Conservation (phyloP, 2,113 vertebrate genomes). For the Noturus placidus region DNA sequence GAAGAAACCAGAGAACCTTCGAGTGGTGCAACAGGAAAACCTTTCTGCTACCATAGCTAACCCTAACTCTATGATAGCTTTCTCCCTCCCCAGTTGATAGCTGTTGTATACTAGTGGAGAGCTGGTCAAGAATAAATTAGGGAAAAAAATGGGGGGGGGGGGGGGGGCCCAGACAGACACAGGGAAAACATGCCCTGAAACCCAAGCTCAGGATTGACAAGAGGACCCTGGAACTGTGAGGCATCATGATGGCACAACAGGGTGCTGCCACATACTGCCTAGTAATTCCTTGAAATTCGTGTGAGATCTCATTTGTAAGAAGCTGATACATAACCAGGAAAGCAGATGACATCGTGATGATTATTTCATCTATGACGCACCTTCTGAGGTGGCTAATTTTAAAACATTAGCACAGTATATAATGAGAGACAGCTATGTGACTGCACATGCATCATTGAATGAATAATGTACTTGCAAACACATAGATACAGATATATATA, state of each 20-base stretch:
- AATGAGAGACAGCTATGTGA: neutral
- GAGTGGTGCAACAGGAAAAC: neutral
- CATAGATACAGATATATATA: neutral
- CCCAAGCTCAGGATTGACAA: neutral
- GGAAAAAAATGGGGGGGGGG: neutral
- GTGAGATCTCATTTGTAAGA: neutral
- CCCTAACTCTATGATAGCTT: neutral
- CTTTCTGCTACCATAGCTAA: neutral
- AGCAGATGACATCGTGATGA: neutral
- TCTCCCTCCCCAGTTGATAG: neutral
- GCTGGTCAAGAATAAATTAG: conserved; percentile 1
- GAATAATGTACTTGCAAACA: neutral
- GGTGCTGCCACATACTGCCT: neutral
- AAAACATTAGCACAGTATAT: neutral
- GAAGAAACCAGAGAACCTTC: neutral
- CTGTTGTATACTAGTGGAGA: neutral
- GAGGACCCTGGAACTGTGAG: neutral
- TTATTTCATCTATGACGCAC: neutral
- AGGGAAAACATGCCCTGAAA: neutral
- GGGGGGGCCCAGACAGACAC: neutral
- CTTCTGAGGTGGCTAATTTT: neutral
- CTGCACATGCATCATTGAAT: neutral
- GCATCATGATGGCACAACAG: neutral
- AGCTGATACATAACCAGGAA: neutral
- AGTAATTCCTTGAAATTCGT: neutral